Conservation (phyloP, 2,888 invertebrate species). For the Eupsilia transversa region DNA sequence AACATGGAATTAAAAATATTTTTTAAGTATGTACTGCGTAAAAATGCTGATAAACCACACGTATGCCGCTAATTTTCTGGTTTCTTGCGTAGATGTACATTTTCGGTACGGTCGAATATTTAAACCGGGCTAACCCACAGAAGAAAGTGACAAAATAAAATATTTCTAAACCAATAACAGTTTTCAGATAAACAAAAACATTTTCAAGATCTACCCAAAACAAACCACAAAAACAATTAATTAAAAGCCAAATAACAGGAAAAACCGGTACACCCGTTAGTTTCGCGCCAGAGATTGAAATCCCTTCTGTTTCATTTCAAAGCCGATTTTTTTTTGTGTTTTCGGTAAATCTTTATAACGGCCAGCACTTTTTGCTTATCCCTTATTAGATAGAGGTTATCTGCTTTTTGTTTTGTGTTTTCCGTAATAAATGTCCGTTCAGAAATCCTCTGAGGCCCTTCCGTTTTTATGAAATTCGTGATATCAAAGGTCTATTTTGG, state of each 20-base stretch:
- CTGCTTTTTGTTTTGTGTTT: constrained; percentile 57
- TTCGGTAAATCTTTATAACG: constrained; percentile 55
- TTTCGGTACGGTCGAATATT: too few species aligned
- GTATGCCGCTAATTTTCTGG: neutral
- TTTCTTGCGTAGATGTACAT: neutral
- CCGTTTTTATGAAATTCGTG: constrained; percentile 39
- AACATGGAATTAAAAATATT: neutral
- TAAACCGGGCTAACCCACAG: too few species aligned
- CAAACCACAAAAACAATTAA: neutral
- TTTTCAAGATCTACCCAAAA: neutral
- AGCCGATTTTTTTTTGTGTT: constrained; percentile 13
- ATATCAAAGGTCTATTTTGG: constrained; percentile 42
- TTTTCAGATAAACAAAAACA: neutral
- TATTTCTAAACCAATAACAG: neutral
- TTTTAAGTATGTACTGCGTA: neutral
- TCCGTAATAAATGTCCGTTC: constrained; percentile 47
- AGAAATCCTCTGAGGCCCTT: constrained; percentile 30
- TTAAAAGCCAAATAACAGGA: constrained; percentile 1
- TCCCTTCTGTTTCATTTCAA: constrained; percentile 27
- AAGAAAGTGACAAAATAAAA: neutral
- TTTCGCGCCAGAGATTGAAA: constrained; percentile 35
- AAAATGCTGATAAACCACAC: neutral
- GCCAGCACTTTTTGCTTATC: constrained; percentile 53
- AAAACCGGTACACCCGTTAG: constrained; percentile 12
- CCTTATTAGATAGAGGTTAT: constrained; percentile 58